phyloP scores from a whole-genome alignment of 2,888 invertebrate species.

The Marronus borbonicus region DNA sequence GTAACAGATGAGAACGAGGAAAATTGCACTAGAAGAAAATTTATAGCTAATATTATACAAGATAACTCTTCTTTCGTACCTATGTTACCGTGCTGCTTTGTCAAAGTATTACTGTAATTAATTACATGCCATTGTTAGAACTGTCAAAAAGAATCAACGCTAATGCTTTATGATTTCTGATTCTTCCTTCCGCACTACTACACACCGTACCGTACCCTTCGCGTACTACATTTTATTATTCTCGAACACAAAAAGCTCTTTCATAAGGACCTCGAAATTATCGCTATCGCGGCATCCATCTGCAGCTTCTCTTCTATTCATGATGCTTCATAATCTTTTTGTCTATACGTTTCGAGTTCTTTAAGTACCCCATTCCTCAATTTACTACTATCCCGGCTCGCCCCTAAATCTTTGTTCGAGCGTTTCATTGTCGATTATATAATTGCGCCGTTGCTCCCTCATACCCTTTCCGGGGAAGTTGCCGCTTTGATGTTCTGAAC shows the following conservation, averaged over 20 bases:
- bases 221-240: neutral
- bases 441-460: conserved; percentile 53
- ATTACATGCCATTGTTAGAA: conserved; percentile 5
- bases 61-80: neutral
- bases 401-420: neutral
- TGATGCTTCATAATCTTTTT: neutral
- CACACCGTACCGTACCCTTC: neutral
- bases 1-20: no score
- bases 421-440: conserved; percentile 43
- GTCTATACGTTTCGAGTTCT: conserved; percentile 1
- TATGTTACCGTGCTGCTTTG: conserved; percentile 1
- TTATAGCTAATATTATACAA: neutral
- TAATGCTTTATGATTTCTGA: neutral
- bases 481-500: conserved; percentile 54
- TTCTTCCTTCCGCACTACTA: neutral
- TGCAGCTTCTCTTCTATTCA: neutral
- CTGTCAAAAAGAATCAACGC: conserved; percentile 25
- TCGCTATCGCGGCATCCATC: neutral
- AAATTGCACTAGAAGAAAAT: no score
- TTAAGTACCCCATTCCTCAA: neutral
- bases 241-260: neutral
- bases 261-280: neutral
- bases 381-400: neutral
- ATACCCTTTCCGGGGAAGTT: conserved; percentile 26
- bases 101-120: conserved; percentile 27